Conservation (phyloP, 2,797 vertebrate genomes). For the Glossophaga mutica region DNA sequence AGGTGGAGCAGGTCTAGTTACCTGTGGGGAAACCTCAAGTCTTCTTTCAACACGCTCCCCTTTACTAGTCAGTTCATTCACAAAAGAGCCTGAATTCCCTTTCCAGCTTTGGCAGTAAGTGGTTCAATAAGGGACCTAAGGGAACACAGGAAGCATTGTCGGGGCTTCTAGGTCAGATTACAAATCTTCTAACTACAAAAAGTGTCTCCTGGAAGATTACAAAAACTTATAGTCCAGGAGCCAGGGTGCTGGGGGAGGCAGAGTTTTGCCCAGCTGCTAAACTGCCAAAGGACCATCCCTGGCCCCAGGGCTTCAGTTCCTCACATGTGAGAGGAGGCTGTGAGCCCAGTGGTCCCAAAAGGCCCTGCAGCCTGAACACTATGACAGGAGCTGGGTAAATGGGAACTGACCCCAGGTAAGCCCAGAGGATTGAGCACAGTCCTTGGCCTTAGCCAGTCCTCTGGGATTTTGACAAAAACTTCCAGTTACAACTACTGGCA, state of each 20-base stretch:
- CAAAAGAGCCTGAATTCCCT: neutral
- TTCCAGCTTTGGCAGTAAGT: neutral
- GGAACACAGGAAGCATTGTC: neutral
- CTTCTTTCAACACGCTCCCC: neutral
- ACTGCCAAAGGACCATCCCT: neutral
- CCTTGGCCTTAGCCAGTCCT: constrained; percentile 6
- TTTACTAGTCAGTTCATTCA: neutral
- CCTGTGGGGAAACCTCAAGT: neutral
- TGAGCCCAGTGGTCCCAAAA: neutral
- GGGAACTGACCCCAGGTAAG: constrained; percentile 18
- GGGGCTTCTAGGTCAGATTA: neutral
- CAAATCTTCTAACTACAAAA: constrained; percentile 15
- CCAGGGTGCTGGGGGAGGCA: neutral
- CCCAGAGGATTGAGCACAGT: neutral
- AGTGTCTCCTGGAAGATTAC: too few relatives aligned
- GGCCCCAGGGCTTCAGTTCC: neutral
- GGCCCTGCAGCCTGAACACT: constrained; percentile 7
- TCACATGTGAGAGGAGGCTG: neutral
- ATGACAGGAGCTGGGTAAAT: neutral
- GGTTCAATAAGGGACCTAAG: neutral
- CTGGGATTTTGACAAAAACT: constrained; percentile 50
- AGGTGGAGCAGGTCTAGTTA: neutral
- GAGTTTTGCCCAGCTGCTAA: neutral
- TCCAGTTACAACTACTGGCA: constrained; percentile 51
- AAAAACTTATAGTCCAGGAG: neutral